phyloP scores from a whole-genome alignment of 2,113 vertebrate species.

The Tachycineta bicolor region DNA sequence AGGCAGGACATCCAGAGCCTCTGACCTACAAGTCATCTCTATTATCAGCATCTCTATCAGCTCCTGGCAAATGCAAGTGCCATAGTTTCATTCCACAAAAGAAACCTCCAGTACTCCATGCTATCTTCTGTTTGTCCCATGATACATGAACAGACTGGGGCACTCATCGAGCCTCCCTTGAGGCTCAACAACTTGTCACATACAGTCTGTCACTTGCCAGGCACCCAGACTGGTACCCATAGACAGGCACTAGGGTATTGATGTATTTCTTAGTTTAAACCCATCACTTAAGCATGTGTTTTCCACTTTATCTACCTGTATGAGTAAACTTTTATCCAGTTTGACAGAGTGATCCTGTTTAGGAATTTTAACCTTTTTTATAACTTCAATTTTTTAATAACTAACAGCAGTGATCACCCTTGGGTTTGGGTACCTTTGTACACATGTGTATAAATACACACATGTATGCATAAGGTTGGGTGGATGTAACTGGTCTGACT shows the following conservation, averaged over 20 bases:
- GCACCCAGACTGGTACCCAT: neutral
- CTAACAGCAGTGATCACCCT: neutral
- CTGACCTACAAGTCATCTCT: neutral
- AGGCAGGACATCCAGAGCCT: neutral
- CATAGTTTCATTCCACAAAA: neutral
- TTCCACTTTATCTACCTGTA: neutral
- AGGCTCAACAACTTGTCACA: neutral
- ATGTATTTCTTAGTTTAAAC: neutral
- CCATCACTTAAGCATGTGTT: neutral
- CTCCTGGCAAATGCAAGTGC: neutral
- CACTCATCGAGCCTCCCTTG: neutral
- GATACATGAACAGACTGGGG: rapidly evolving
- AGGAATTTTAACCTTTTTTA: neutral
- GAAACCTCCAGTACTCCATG: neutral
- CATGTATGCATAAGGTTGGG: neutral
- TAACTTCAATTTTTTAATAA: neutral
- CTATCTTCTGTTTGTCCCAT: neutral
- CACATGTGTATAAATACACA: neutral
- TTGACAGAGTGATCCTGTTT: neutral
- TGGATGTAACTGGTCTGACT: neutral
- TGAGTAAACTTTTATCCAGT: neutral
- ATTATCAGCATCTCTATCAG: neutral
- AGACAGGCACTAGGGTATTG: neutral
- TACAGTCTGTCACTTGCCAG: neutral
- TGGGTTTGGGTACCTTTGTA: neutral